Evolutionary conservation across 2,113 vertebrate species (phyloP).

Genomic region (Deroptyus accipitrinus): DNA sequence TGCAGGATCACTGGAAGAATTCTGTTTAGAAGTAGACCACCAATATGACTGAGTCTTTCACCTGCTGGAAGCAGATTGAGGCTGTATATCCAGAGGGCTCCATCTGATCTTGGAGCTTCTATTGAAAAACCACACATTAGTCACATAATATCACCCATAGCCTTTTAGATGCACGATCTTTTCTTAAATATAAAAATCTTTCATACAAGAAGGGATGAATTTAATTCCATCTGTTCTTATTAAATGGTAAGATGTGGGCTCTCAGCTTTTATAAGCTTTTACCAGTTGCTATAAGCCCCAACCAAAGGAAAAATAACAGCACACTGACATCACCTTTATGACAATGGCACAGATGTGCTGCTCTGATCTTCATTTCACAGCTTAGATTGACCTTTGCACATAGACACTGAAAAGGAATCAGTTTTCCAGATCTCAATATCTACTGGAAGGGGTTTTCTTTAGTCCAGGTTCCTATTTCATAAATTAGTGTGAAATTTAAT

Average conservation of each 20-base stretch:
- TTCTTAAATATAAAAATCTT: background rate
- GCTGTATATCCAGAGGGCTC: background rate
- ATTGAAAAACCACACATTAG: background rate
- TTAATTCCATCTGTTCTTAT: background rate
- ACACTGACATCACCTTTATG: background rate
- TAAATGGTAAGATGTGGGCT: background rate
- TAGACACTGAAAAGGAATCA: background rate
- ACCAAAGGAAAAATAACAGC: background rate
- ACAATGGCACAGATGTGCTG: background rate
- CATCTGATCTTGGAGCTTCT: background rate
- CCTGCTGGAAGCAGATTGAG: background rate
- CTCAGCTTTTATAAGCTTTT: background rate
- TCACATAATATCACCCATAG: background rate
- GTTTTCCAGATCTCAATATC: constrained; percentile 9
- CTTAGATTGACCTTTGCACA: constrained; percentile 26
- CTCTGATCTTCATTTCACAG: background rate
- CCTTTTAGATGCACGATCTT: background rate
- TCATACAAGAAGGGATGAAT: background rate
- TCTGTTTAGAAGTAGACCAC: background rate
- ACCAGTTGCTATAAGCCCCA: background rate
- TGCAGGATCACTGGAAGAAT: background rate
- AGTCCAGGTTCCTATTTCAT: constrained; percentile 48
- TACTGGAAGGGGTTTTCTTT: background rate
- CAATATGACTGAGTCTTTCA: background rate
- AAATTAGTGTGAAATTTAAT: constrained; percentile 63